Evolutionary conservation across 2,113 vertebrate species (phyloP).

Genomic region (Gymnarchus niloticus): DNA sequence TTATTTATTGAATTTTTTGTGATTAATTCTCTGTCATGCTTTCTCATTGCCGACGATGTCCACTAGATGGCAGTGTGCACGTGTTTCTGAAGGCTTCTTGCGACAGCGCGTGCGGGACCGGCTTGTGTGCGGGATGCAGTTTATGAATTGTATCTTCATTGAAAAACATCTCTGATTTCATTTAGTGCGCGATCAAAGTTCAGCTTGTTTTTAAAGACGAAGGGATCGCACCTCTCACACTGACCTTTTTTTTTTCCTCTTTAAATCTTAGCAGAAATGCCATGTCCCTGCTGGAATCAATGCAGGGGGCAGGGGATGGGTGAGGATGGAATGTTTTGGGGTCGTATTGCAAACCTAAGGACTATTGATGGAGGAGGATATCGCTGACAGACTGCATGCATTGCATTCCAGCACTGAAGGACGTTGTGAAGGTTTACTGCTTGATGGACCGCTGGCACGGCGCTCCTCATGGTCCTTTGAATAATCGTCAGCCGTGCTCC

Average conservation of each 20-base stretch:
- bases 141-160: not conserved
- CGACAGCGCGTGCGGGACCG: not conserved
- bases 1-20: not conserved
- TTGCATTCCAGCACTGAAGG: not conserved
- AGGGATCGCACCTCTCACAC: not conserved
- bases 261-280: not conserved
- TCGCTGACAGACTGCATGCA: not conserved
- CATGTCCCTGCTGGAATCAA: not conserved
- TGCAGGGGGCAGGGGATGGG: not conserved
- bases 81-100: not conserved
- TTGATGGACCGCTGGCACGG: no score
- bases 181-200: not conserved
- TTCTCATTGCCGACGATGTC: not conserved
- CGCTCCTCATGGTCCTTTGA: no score
- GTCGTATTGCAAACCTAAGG: not conserved
- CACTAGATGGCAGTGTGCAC: not conserved
- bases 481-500: no score
- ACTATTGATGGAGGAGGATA: not conserved
- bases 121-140: not conserved
- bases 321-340: not conserved
- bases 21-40: not conserved
- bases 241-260: not conserved
- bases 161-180: not conserved
- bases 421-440: not conserved
- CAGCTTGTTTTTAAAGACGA: not conserved